These are phyloP conservation scores for Heteractis magnifica DNA, from an alignment of 92 coral and sea anemone species.

Conservation along the genomic window DNA sequence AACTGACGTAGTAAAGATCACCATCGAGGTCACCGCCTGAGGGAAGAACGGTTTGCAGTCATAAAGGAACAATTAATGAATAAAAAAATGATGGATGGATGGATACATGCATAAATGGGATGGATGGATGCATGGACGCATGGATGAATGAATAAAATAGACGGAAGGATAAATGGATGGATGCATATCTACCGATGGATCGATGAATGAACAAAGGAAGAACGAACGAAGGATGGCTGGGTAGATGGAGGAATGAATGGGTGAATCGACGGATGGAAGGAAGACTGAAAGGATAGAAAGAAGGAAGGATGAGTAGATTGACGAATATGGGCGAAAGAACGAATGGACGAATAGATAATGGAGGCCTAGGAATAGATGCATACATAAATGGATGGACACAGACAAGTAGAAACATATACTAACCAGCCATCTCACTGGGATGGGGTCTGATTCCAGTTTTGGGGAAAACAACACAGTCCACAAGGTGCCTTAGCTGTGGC, in stretches of 20 bases:
- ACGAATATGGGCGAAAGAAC: too few relatives aligned
- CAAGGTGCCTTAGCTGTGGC: slow-evolving; percentile 74
- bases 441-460: slow-evolving; percentile 85
- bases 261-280: background rate
- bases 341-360: too few relatives aligned
- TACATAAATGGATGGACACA: background rate
- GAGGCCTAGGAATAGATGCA: background rate
- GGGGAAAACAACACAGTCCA: slow-evolving; percentile 94
- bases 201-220: background rate
- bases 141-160: background rate
- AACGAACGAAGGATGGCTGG: background rate
- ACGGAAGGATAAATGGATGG: background rate
- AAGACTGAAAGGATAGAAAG: background rate
- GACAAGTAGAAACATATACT: background rate
- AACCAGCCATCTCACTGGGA: slow-evolving; percentile 98
- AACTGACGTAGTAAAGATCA: slow-evolving; percentile 92
- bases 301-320: too few relatives aligned
- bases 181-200: background rate
- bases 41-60: background rate
- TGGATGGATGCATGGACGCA: background rate
- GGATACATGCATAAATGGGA: background rate
- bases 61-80: background rate
- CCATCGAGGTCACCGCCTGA: slow-evolving; percentile 98
- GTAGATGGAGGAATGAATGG: background rate
- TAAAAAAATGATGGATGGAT: too few relatives aligned